phyloP scores from a whole-genome alignment of 1,140 invertebrate genomes.

The Drosophila hydei region DNA sequence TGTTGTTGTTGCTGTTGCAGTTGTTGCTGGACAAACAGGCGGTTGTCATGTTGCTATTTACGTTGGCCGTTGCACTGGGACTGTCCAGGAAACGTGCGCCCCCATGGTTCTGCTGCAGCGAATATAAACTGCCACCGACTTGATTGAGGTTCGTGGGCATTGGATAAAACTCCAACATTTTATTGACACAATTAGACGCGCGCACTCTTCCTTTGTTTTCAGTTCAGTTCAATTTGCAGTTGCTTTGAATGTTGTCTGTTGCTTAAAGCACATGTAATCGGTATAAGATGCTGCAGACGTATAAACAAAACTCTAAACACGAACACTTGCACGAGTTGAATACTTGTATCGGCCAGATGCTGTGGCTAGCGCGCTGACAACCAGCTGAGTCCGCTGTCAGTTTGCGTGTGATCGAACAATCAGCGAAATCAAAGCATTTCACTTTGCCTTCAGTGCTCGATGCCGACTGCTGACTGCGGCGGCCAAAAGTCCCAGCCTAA shows the following conservation, averaged over 20 bases:
- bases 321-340: conserved; percentile 11
- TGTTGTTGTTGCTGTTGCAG: conserved; percentile 35
- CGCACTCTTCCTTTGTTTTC: not conserved
- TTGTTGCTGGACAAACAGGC: conserved; percentile 37
- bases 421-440: conserved; percentile 82
- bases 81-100: conserved; percentile 78
- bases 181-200: conserved; percentile 39
- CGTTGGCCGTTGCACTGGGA: conserved; percentile 57
- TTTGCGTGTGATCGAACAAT: conserved; percentile 82
- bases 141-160: conserved; percentile 83
- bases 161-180: conserved; percentile 83
- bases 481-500: conserved; percentile 62
- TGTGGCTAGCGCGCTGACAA: conserved; percentile 60
- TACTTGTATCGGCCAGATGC: conserved; percentile 11
- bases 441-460: conserved; percentile 60
- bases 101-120: conserved; percentile 81
- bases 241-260: not conserved
- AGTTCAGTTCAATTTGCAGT: not conserved
- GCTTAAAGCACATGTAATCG: not conserved
- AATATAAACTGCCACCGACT: conserved; percentile 77
- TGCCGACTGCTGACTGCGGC: conserved; percentile 16
- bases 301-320: conserved; percentile 23
- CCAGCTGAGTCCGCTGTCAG: conserved; percentile 82
- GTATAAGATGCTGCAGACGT: conserved; percentile 5
- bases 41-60: conserved; percentile 48